Evolutionary conservation across 2,797 vertebrate genomes (phyloP).

Genomic region (Sebastes hopkinsi): DNA sequence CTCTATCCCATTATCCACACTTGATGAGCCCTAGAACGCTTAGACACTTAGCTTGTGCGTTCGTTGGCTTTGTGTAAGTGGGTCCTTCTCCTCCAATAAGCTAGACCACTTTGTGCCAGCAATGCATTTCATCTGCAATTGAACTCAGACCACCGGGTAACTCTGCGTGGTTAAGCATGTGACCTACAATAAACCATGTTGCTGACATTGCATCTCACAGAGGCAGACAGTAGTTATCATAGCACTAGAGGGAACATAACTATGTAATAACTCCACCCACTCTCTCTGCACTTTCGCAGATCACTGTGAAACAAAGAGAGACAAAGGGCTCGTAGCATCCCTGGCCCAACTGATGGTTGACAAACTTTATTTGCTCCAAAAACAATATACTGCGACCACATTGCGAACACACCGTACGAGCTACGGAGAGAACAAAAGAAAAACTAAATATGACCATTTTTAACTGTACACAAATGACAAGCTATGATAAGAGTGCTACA

Average conservation of each 20-base stretch:
- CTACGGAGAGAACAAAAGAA: too few species aligned
- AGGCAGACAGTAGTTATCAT: neutral
- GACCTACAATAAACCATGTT: neutral
- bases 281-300: neutral
- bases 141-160: neutral
- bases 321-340: neutral
- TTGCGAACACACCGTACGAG: too few species aligned
- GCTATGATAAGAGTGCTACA: too few species aligned
- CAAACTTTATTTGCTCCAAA: too few species aligned
- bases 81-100: neutral
- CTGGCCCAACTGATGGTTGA: too few species aligned
- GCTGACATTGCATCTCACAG: constrained; percentile 4
- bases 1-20: constrained; percentile 27
- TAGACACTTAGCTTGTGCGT: neutral
- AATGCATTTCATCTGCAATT: constrained; percentile 14
- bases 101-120: neutral
- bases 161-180: neutral
- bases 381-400: too few species aligned
- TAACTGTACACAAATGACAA: too few species aligned
- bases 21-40: constrained; percentile 10
- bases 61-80: neutral
- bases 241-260: neutral
- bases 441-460: too few species aligned
- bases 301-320: neutral
- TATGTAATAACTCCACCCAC: neutral